Conservation (phyloP, 2,888 invertebrate species). For the Temnothorax ravouxi region DNA sequence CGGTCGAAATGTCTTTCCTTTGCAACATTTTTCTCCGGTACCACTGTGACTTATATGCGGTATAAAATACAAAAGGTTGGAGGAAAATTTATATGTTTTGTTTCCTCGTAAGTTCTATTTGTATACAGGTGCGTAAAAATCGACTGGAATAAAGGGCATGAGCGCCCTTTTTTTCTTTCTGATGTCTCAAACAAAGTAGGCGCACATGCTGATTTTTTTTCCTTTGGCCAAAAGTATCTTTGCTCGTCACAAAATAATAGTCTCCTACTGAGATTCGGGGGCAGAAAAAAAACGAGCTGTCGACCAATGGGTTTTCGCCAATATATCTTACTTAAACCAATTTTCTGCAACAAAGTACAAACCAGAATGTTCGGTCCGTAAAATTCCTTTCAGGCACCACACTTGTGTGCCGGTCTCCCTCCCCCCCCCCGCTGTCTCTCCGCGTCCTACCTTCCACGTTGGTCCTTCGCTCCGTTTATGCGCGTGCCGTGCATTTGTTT, state of each 20-base stretch:
- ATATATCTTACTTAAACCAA: not conserved
- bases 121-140: not conserved
- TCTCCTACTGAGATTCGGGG: not conserved
- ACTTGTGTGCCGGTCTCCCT: not conserved
- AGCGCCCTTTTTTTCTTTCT: not conserved
- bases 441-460: not conserved
- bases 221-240: not conserved
- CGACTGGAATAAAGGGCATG: not conserved
- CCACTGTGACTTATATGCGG: no score
- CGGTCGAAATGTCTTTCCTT: not conserved
- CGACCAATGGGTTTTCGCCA: not conserved
- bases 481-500: slow-evolving; percentile 37
- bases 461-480: not conserved
- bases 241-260: not conserved
- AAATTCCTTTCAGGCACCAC: slow-evolving; percentile 6
- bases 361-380: not conserved
- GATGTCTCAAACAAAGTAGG: not conserved
- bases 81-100: not conserved
- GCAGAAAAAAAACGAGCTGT: not conserved
- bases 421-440: not conserved
- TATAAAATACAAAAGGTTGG: not conserved
- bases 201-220: not conserved
- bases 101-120: not conserved
- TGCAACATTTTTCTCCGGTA: not conserved
- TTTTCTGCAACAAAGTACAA: not conserved